Base-by-base conservation (phyloP, 2,113 vertebrate species). In the Nibea albiflora region DNA sequence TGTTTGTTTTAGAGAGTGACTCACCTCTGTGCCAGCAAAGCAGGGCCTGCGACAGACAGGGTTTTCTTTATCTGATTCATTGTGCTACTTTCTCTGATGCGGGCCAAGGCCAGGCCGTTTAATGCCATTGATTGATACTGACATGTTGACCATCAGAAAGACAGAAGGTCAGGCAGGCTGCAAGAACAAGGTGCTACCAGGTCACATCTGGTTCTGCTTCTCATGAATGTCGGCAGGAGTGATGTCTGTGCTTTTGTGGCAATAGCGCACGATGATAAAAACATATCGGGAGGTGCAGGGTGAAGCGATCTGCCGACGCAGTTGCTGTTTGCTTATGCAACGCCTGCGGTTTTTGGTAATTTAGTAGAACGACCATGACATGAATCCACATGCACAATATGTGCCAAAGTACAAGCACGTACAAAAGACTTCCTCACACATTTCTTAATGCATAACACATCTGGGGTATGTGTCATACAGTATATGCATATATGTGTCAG, bases 1-100 rank as follows among this genome's bases (percentile, higher is more conserved):
- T 67, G 56, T 87, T 88, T 79, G 53, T 69, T 78, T 90, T 76
- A 42, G 42, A 46, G 5, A 11, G 62, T 22, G 12, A 69, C n/a
- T 81, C 31, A 65, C 67, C 71, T 64, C 52, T 57, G 61, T 52
- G 46, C 12, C 65, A 58, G 1, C n/a, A 19, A 50, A 14, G 11
- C 31, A 60, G 3, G 11, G 46, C 47, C 66, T 71, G 31, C 10
- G 16, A 26, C 42, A 24, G 16, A 26, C 42, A 24, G 9, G 0
- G 1, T 3, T 66, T 66, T 69, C 31, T 68, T 47, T 16, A 7
- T 81, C 39, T 22, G 5, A 73, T 68, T 73, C 46, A 35, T 61
- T 50, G 66, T 46, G 19, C 35, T 19, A 7, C 24, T 75, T 47
- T 31, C 6, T 50, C 73, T 8, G 20, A 44, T 46, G 50, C 42